Evolutionary conservation across 1,140 invertebrate genomes (phyloP), one percentile per base, ranked within the genome.

Genomic region (Xylocopa sonorina): DNA sequence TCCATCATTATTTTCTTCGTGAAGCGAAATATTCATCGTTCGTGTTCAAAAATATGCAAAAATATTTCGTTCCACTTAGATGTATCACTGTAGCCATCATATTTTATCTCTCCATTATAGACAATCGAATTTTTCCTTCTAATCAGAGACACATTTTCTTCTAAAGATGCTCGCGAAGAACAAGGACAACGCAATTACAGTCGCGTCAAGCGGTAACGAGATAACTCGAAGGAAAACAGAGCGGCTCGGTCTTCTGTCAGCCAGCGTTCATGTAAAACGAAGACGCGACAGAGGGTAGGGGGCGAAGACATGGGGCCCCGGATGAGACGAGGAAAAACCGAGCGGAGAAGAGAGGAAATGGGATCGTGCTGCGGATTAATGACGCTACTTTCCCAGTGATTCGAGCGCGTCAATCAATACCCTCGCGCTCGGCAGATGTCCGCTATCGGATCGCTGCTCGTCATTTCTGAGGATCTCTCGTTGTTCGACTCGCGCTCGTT

Each of bases 351-450:
- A 41, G 73, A 48, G 67, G 14, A 73, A 73, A 55, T 46, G 32
- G 50, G 50, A 78, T 80, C 83, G 81, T 80, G 83, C 71, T 48
- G 53, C 24, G 66, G 78, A 84, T 76, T 84, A 84, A 84, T 71
- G 82, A 83, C 51, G 81, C 81, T 75, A 83, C 82, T 84, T 84
- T 84, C 66, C 67, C 50, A 53, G 48, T 51, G 78, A 84, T 80
- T 79, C 76, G 72, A 83, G 83, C 58, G 60, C 24, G 81, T 84
- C 81, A 74, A 79, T 84, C 81, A 74, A 78, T 78, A 69, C 51
- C 18, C 14, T 43, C 38, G 27, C 62, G 43, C 41, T 34, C 24
- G 16, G 38, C 48, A 34, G 82, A 74, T 75, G 60, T 50, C 58
- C 71, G 50, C 50, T 67, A 74, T 60, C 43, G 64, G 69, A 83